These are phyloP conservation scores for Metalampra italica DNA, from an alignment of 2,888 invertebrate genomes.

Conservation along the genomic window DNA sequence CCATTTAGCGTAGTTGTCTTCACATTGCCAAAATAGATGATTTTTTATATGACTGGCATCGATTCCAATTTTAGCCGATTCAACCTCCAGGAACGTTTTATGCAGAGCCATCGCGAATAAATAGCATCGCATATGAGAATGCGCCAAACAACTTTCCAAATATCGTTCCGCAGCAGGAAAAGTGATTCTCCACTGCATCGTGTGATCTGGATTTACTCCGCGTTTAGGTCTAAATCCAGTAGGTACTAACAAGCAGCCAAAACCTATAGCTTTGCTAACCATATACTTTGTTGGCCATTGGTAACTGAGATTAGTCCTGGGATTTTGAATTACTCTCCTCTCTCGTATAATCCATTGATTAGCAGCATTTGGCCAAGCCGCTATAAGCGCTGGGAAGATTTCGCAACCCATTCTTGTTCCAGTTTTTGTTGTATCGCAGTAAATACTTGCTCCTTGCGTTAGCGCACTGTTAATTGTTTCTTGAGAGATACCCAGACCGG, in stretches of 20 bases:
- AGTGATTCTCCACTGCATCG: constrained; percentile 87
- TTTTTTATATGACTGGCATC: constrained; percentile 85
- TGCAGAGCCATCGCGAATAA: constrained; percentile 83
- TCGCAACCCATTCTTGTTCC: constrained; percentile 75
- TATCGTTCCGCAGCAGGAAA: constrained; percentile 88
- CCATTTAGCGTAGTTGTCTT: constrained; percentile 84
- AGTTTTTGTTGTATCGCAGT: constrained; percentile 73
- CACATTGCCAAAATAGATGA: constrained; percentile 88
- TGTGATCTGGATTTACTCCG: constrained; percentile 78
- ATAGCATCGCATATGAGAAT: constrained; percentile 84
- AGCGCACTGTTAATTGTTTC: constrained; percentile 75
- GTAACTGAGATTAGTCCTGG: constrained; percentile 76
- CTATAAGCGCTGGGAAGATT: constrained; percentile 83
- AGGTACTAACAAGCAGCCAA: constrained; percentile 85
- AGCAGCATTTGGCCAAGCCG: constrained; percentile 86
- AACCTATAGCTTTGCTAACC: constrained; percentile 81
- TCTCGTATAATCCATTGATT: constrained; percentile 82
- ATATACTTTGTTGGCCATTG: constrained; percentile 85
- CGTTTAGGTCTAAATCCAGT: constrained; percentile 82
- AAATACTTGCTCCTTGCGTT: constrained; percentile 82
- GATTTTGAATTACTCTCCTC: constrained; percentile 76
- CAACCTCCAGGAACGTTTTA: constrained; percentile 84
- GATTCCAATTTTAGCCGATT: constrained; percentile 81
- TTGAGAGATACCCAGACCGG: constrained; percentile 76
- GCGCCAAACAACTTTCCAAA: constrained; percentile 84